phyloP scores from a whole-genome alignment of 2,888 invertebrate species.

The Cantharis flavilabris region DNA sequence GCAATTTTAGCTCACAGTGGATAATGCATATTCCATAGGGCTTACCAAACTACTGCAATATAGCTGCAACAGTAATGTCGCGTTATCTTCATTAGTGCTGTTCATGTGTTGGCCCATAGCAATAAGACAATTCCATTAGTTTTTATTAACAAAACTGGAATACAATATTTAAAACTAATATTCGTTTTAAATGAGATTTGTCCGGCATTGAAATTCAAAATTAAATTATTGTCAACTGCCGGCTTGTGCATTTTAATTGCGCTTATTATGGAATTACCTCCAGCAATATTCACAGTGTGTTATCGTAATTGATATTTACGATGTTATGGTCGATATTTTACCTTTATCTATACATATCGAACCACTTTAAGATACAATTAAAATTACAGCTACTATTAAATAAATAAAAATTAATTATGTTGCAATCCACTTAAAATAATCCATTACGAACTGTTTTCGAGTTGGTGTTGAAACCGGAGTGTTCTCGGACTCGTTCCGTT shows the following conservation, averaged over 20 bases:
- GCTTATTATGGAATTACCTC: not conserved
- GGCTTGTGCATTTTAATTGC: conserved; percentile 7
- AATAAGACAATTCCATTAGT: conserved; percentile 8
- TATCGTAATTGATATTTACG: conserved; percentile 7
- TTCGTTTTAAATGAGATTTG: not conserved
- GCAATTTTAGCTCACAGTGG: not conserved
- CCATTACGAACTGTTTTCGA: conserved; percentile 13
- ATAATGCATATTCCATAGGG: conserved; percentile 24
- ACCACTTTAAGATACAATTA: conserved; percentile 21
- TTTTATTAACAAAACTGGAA: conserved; percentile 10
- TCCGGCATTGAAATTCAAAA: not conserved
- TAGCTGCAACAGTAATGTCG: conserved; percentile 46
- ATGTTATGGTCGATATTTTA: conserved; percentile 5
- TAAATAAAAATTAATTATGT: conserved; percentile 9
- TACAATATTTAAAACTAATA: not conserved
- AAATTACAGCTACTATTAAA: conserved; percentile 10
- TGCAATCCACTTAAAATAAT: conserved; percentile 24
- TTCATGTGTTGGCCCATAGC: conserved; percentile 36
- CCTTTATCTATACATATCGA: not conserved
- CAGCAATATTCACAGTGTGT: not conserved
- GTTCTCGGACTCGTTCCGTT: not conserved
- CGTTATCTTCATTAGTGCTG: conserved; percentile 54
- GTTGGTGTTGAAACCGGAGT: not conserved
- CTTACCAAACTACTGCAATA: conserved; percentile 41
- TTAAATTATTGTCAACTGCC: not conserved